Percentiles rank a stretch among this genome's conserved stretches.
These are phyloP conservation scores for Taenaris catops DNA, from an alignment of 2,888 invertebrate species.

Conservation along the genomic window DNA sequence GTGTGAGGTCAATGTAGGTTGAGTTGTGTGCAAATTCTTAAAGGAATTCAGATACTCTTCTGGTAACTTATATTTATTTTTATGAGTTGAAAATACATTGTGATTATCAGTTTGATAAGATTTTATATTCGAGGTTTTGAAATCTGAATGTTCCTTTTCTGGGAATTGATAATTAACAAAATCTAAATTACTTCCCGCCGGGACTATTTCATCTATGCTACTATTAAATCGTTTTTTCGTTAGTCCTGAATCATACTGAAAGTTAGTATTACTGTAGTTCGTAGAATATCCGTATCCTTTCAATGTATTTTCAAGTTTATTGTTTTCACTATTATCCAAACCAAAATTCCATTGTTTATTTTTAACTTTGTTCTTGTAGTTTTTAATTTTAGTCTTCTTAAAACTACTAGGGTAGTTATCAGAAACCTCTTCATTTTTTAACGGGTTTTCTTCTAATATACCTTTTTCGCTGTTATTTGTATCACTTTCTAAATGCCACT, in stretches of 20 bases:
- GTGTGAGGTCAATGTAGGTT: conserved; percentile 43
- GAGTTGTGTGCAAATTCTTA: conserved; percentile 44
- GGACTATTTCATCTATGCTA: conserved; percentile 48
- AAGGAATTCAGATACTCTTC: conserved; percentile 48
- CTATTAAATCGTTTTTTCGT: conserved; percentile 43
- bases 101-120: conserved; percentile 41
- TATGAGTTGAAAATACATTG: conserved; percentile 33
- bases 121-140: conserved; percentile 46
- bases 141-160: conserved; percentile 42
- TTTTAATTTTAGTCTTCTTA: conserved; percentile 31
- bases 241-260: conserved; percentile 46
- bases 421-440: conserved; percentile 30
- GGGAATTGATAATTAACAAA: conserved; percentile 46
- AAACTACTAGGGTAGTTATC: conserved; percentile 32
- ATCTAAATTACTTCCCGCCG: conserved; percentile 57
- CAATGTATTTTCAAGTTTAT: conserved; percentile 43
- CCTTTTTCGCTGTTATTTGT: conserved; percentile 17
- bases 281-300: conserved; percentile 59
- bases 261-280: conserved; percentile 51
- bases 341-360: conserved; percentile 41
- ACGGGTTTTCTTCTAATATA: conserved; percentile 15
- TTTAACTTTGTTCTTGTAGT: conserved; percentile 50
- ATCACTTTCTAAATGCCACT: conserved; percentile 13
- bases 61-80: conserved; percentile 40
- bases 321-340: conserved; percentile 33